phyloP scores from a whole-genome alignment of 92 coral and sea anemone species.

The Zoanthus solanderi region DNA sequence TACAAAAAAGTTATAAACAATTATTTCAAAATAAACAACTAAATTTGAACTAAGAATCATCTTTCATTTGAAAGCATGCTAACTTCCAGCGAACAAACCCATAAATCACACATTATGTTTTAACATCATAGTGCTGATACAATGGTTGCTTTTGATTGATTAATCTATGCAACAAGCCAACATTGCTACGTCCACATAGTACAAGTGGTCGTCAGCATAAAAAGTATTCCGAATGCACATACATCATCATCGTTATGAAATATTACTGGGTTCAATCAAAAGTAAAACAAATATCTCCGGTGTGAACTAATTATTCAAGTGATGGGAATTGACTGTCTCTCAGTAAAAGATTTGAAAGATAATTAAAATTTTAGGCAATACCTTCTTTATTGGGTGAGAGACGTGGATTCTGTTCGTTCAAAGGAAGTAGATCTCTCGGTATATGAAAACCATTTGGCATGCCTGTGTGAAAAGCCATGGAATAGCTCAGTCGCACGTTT shows the following conservation, averaged over 20 bases:
- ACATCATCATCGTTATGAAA: neutral
- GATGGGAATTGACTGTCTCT: neutral
- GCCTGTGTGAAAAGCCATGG: conserved; percentile 85
- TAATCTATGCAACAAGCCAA: neutral
- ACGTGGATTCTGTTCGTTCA: conserved; percentile 23
- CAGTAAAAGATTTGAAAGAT: neutral
- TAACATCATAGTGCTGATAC: neutral
- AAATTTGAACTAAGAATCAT: too few species aligned
- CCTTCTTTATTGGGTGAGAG: conserved; percentile 38
- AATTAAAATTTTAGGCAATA: neutral
- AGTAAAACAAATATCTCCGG: neutral
- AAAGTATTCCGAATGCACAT: neutral
- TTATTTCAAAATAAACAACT: neutral
- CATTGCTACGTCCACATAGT: neutral
- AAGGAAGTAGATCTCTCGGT: conserved; percentile 23
- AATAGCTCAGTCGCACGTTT: conserved; percentile 80
- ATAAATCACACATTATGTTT: neutral
- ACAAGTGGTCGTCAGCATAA: neutral
- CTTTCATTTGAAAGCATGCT: neutral
- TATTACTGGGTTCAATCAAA: neutral
- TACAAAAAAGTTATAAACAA: conserved; percentile 6
- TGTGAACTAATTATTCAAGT: neutral
- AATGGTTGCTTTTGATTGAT: neutral
- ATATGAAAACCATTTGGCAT: conserved; percentile 56
- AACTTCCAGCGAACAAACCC: neutral